Evolutionary conservation across 2,797 vertebrate species (phyloP).

Genomic region (Neosalanx taihuensis): DNA sequence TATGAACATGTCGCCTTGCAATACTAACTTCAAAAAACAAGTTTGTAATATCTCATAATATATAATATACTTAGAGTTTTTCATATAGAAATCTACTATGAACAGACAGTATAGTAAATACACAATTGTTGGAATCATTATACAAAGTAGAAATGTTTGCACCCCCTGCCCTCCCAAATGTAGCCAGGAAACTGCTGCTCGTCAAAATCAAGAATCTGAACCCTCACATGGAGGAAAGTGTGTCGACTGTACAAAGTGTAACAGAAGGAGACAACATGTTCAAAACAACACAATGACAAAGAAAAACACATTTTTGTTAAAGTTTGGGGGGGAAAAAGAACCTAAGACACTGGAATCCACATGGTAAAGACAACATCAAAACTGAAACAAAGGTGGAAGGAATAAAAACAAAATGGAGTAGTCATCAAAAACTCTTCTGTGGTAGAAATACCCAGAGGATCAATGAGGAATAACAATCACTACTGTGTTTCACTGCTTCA

Average conservation of each 20-base stretch:
- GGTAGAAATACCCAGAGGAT: conserved; percentile 54
- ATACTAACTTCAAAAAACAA: conserved; percentile 67
- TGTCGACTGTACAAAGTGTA: conserved; percentile 63
- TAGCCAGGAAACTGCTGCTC: conserved; percentile 35
- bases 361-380: conserved; percentile 33
- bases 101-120: conserved; percentile 82
- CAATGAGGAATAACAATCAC: conserved; percentile 55
- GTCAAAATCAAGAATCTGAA: conserved; percentile 36
- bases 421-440: conserved; percentile 51
- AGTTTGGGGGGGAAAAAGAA: conserved; percentile 28
- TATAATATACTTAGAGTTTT: conserved; percentile 72
- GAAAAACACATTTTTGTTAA: conserved; percentile 3
- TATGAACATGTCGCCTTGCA: conserved; percentile 60
- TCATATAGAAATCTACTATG: conserved; percentile 84
- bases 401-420: conserved; percentile 47
- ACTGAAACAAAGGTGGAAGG: conserved; percentile 20
- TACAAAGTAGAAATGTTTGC: conserved; percentile 80
- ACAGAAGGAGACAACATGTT: conserved; percentile 44
- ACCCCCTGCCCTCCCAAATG: conserved; percentile 40
- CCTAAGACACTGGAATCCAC: conserved; percentile 40
- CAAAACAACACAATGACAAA: conserved; percentile 36
- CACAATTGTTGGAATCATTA: conserved; percentile 76
- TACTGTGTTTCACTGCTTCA: conserved; percentile 45
- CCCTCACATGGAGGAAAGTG: conserved; percentile 52
- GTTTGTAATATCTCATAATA: conserved; percentile 65